A percentile compares a stretch with the other conserved stretches of the same genome.
Evolutionary conservation across 2,888 invertebrate species (phyloP).

Genomic region (Cistogaster globosa): DNA sequence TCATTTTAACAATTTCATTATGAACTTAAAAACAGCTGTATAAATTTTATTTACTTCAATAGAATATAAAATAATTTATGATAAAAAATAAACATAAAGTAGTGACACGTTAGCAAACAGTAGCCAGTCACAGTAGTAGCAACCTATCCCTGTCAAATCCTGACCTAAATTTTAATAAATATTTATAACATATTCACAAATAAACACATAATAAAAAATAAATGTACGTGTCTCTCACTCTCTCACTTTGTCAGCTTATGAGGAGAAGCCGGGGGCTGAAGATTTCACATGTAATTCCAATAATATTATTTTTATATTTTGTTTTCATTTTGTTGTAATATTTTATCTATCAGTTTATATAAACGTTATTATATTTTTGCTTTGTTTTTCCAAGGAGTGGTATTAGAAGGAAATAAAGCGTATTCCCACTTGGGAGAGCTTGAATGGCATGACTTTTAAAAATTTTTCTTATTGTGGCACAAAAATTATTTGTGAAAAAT

Average conservation of each 20-base stretch:
- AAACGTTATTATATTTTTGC: constrained; percentile 34
- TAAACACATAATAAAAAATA: constrained; percentile 9
- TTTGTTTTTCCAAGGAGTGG: constrained; percentile 15
- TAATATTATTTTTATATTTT: constrained; percentile 55
- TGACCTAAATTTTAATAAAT: constrained; percentile 62
- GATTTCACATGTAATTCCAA: constrained; percentile 46
- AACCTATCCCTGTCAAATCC: constrained; percentile 55
- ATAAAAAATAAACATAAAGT: neutral
- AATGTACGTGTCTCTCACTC: neutral
- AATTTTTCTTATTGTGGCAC: constrained; percentile 3
- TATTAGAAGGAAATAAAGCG: constrained; percentile 1
- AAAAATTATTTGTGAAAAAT: constrained; percentile 3
- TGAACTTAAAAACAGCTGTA: constrained; percentile 40
- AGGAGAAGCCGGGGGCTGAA: neutral
- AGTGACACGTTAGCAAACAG: constrained; percentile 17
- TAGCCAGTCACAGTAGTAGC: constrained; percentile 25
- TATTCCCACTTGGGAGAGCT: neutral
- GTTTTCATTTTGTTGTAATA: neutral
- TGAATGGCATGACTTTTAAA: constrained; percentile 41
- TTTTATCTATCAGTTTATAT: constrained; percentile 42
- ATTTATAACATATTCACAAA: constrained; percentile 15
- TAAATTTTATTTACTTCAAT: too few species aligned
- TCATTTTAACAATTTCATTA: constrained; percentile 7
- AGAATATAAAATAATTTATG: too few species aligned
- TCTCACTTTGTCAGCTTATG: neutral